Conservation (phyloP, 2,797 vertebrate genomes). For the Steatocranus sp. region DNA sequence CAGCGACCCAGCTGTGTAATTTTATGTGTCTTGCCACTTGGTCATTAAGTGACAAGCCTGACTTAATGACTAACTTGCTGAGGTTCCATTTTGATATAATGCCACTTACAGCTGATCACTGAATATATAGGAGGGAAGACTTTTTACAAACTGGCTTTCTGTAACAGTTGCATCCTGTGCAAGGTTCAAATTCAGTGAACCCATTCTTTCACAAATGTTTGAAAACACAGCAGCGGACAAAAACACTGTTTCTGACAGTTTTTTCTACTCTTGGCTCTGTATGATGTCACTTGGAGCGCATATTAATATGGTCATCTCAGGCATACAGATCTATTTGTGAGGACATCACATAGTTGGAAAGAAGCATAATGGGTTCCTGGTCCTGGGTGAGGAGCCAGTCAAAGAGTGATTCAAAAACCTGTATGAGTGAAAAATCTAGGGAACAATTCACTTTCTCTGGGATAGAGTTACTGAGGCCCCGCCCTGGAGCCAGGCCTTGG, state of each 20-base stretch:
- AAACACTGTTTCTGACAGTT: background rate
- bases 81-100: background rate
- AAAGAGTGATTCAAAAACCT: background rate
- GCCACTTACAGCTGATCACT: background rate
- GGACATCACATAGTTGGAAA: background rate
- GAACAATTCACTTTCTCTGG: background rate
- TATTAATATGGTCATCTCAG: background rate
- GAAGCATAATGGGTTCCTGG: background rate
- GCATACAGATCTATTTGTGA: background rate
- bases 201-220: background rate
- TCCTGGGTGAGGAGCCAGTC: background rate
- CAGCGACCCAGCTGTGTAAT: background rate
- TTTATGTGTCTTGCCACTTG: background rate
- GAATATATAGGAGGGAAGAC: background rate
- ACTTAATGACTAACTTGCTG: background rate
- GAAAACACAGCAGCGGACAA: background rate
- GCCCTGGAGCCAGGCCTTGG: background rate
- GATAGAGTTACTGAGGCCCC: background rate
- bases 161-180: background rate
- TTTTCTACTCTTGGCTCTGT: background rate
- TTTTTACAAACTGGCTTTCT: background rate
- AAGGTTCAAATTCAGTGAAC: background rate
- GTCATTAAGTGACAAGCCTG: background rate
- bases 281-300: background rate
- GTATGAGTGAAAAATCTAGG: background rate